These are phyloP conservation scores for Panthera tigris DNA, from an alignment of 2,113 vertebrate genomes.

Conservation along the genomic window DNA sequence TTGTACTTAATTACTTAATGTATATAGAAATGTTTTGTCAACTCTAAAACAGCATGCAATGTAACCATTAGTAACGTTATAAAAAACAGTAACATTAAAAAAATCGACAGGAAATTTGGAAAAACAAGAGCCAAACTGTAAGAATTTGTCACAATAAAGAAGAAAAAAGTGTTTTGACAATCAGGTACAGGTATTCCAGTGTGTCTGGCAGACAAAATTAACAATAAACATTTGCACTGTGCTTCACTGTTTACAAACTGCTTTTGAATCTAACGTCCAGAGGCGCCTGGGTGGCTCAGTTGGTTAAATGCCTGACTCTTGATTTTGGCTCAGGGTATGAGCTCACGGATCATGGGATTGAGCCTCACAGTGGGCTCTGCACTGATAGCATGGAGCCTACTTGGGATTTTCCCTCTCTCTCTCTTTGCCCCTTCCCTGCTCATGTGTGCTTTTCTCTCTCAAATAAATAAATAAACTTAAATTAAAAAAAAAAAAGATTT, in stretches of 20 bases:
- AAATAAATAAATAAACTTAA: too few species aligned
- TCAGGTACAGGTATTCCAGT: neutral
- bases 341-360: too few species aligned
- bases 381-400: too few species aligned
- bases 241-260: slow-evolving; percentile 2
- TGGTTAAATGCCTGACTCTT: too few species aligned
- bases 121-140: neutral
- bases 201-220: neutral
- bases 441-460: too few species aligned
- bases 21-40: neutral
- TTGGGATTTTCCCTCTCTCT: too few species aligned
- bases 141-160: neutral
- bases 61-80: neutral
- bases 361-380: too few species aligned
- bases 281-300: too few species aligned
- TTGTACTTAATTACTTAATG: neutral
- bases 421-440: too few species aligned
- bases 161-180: neutral
- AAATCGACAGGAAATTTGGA: neutral
- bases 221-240: neutral
- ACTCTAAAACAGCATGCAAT: neutral
- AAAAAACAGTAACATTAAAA: neutral
- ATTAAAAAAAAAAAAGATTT: neutral
- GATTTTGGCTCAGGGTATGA: too few species aligned
- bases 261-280: neutral